Conservation (phyloP, 1,140 invertebrate genomes). For the Phortica variegata region DNA sequence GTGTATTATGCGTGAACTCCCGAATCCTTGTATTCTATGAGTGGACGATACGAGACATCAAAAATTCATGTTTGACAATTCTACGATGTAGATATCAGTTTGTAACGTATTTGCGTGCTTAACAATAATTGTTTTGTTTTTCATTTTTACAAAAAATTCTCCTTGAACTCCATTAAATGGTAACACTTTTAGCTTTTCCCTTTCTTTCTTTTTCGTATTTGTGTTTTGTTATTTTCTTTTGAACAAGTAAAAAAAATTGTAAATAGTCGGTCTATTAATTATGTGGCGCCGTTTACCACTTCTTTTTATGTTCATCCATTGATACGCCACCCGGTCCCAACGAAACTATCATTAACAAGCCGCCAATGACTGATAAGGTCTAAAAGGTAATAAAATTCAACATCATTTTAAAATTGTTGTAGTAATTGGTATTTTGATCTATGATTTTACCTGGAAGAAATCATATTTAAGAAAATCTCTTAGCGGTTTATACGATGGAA, state of each 20-base stretch:
- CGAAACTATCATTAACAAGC: constrained; percentile 97
- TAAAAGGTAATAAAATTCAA: constrained; percentile 60
- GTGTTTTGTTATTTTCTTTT: no score
- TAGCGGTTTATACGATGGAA: constrained; percentile 91
- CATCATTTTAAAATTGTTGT: neutral
- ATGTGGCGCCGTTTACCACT: constrained; percentile 71
- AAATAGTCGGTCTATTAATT: constrained; percentile 26
- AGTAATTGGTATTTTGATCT: neutral
- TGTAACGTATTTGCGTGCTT: constrained; percentile 41
- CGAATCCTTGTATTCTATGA: constrained; percentile 22
- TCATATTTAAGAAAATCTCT: constrained; percentile 99
- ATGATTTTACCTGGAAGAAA: constrained; percentile 88
- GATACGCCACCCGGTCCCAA: constrained; percentile 97
- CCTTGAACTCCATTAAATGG: constrained; percentile 48
- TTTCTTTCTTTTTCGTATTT: no score
- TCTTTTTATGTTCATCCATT: constrained; percentile 99
- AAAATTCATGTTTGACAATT: constrained; percentile 32
- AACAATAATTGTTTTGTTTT: constrained; percentile 17
- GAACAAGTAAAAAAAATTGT: constrained; percentile 38
- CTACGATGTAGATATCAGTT: constrained; percentile 30
- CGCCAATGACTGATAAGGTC: constrained; percentile 98
- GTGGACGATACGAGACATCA: constrained; percentile 30
- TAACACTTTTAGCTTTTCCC: constrained; percentile 46
- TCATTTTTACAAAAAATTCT: constrained; percentile 38
- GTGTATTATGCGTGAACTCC: constrained; percentile 28